Evolutionary conservation across 2,113 vertebrate species (phyloP), one percentile per base, ranked within the genome.

Genomic region (Salvator merianae): DNA sequence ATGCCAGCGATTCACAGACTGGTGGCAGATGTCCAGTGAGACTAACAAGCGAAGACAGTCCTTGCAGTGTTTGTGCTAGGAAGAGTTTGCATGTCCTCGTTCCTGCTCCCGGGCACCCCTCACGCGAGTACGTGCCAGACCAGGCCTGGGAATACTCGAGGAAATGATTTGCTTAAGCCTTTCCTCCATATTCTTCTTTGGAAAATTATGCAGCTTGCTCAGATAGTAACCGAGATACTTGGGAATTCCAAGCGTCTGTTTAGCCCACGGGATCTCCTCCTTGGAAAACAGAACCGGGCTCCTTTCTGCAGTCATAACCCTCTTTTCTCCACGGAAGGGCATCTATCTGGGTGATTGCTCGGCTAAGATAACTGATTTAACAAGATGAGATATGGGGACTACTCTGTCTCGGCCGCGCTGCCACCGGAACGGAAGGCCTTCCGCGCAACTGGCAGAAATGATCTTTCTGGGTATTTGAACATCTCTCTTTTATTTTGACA

Each of bases 401-500:
- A 22, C 47, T 4, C 26, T 5, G 26, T 66, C 40, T 59, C 28
- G 66, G 34, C 73, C 32, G 50, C 34, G 24, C 63, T 77, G 63
- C 34, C 71, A 38, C 74, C 26, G 4, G 43, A 81, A 34, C 68
- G 79, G n/a, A 13, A 1, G 63, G 72, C 62, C 74, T 85, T 81
- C 47, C 55, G 73, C 34, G 30, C 24, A 22, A 9, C 65, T 71
- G 38, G 79, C 84, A 77, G 73, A 47, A 86, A 53, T 55, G 36
- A 70, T 86, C 26, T 75, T 86, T 81, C 84, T 86, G 47, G 32
- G 6, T 59, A 34, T 66, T 81, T 86, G 78, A 74, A 76, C 47
- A 40, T 77, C 65, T 82, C 72, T 69, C n/a, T 82, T 70, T 82
- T 77, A 36, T 77, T 86, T 86, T 86, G 84, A 82, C 84, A 50